Conservation (phyloP, 2,113 vertebrate species). For the Anguilla rostrata region DNA sequence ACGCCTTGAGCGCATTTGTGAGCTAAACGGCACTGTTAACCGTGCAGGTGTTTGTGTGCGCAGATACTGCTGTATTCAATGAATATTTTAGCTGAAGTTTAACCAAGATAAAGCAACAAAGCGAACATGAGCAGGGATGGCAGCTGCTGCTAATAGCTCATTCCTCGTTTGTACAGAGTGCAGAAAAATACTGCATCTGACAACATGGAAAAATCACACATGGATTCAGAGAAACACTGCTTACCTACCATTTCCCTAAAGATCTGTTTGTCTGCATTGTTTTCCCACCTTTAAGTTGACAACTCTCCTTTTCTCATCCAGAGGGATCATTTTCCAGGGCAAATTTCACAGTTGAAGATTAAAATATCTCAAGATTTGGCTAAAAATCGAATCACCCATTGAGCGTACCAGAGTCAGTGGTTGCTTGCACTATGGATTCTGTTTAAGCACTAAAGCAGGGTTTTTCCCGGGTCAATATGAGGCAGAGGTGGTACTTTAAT, state of each 20-base stretch:
- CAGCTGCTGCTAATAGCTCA: background rate
- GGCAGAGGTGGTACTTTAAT: no score
- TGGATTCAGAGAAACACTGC: background rate
- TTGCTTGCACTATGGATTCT: no score
- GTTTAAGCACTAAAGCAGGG: no score
- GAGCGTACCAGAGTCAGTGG: no score
- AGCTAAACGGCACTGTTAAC: background rate
- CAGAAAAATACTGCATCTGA: background rate
- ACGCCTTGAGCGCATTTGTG: background rate
- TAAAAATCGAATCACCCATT: no score
- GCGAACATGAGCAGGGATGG: background rate
- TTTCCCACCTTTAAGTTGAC: background rate
- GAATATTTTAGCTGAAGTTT: slow-evolving; percentile 7
- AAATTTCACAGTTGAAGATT: no score
- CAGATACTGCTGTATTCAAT: background rate
- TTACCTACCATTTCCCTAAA: background rate
- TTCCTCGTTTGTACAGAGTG: background rate
- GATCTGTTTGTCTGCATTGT: background rate
- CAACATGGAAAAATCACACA: background rate
- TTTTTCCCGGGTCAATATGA: no score
- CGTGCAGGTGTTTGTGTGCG: background rate
- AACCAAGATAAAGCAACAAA: slow-evolving; percentile 6
- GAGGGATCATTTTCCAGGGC: no score
- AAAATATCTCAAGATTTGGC: no score
- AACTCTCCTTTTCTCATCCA: background rate